A percentile compares a stretch with the other conserved stretches of the same genome.
phyloP scores from a whole-genome alignment of 2,113 vertebrate genomes.

The Ophiodon elongatus region DNA sequence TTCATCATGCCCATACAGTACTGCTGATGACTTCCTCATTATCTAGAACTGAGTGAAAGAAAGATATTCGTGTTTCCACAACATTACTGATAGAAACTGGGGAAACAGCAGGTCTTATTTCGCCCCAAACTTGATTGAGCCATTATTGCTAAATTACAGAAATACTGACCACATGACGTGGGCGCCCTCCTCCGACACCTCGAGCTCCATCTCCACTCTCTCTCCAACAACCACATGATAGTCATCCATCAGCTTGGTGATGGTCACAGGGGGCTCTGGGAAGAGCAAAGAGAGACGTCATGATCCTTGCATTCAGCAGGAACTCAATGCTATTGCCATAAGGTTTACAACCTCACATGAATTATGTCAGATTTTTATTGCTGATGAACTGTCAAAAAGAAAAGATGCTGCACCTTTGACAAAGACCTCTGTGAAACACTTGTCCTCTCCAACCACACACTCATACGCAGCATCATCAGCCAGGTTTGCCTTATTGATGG shows the following conservation, averaged over 20 bases:
- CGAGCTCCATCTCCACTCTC: constrained; percentile 89
- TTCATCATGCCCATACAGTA: too few relatives aligned
- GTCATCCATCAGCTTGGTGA: constrained; percentile 90
- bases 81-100: too few relatives aligned
- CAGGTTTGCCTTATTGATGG: constrained; percentile 88
- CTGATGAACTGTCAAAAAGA: not conserved
- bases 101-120: too few relatives aligned
- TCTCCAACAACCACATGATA: constrained; percentile 92
- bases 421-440: constrained; percentile 90
- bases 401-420: constrained; percentile 86
- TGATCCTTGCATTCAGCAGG: not conserved
- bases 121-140: not conserved
- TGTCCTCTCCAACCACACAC: constrained; percentile 87
- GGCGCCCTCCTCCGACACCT: constrained; percentile 93
- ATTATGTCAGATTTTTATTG: not conserved
- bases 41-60: not conserved
- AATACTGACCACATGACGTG: constrained; percentile 90
- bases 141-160: not conserved
- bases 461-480: constrained; percentile 92
- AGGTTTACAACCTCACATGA: not conserved
- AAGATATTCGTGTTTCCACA: not conserved
- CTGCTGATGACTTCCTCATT: not conserved
- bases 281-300: not conserved
- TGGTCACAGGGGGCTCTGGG: constrained; percentile 90
- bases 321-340: not conserved